Base-by-base conservation (phyloP, 1,140 invertebrate genomes). In the Papilio aristodemus region DNA sequence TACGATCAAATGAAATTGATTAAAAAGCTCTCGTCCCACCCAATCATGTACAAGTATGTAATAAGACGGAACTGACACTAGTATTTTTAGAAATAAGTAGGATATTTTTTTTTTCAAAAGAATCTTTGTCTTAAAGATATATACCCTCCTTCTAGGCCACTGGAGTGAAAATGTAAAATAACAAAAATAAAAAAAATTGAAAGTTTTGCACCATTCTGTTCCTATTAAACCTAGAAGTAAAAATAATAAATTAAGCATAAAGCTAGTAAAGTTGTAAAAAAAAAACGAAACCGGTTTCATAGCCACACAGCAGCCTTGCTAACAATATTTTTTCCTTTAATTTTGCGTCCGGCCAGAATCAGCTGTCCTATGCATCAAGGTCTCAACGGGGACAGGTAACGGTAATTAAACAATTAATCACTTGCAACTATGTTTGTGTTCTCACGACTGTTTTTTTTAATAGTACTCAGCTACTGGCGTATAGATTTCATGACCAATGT, bases 311-410 rank as follows among this genome's bases (percentile, higher is more conserved):
- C 19, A 50, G 17, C 46, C 46, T 50, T 50, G 46, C 22, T 50
- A 10, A 8, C 7, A 22, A 50, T n/a, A 50, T 22, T 50, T 50
- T 50, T 50, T 50, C 46, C 46, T 50, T 50, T 25, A 50, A 50
- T 50, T 50, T 9, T 22, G 19, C 19, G 19, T 50, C 46, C 46
- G 46, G 46, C 22, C 46, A 50, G 46, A 50, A 50, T 50, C 46
- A 50, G 46, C 19, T 50, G 46, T 50, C 17, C 46, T 50, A 50
- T 17, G 1, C 46, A 32, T 32, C 27, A 50, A 50, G 46, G 46
- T 50, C 46, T 50, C 46, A 17, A 6, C 41, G 41, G 46, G 22
- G 46, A 22, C 46, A 50, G 46, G 46, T 50, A 22, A 17, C 43
- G 17, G 46, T 50, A 22, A 50, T 50, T 22, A 46, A 41, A 41